A percentile compares a stretch with the other conserved stretches of the same genome.
These are phyloP conservation scores for Thymelicus acteon DNA, from an alignment of 2,888 invertebrate genomes.

Conservation along the genomic window DNA sequence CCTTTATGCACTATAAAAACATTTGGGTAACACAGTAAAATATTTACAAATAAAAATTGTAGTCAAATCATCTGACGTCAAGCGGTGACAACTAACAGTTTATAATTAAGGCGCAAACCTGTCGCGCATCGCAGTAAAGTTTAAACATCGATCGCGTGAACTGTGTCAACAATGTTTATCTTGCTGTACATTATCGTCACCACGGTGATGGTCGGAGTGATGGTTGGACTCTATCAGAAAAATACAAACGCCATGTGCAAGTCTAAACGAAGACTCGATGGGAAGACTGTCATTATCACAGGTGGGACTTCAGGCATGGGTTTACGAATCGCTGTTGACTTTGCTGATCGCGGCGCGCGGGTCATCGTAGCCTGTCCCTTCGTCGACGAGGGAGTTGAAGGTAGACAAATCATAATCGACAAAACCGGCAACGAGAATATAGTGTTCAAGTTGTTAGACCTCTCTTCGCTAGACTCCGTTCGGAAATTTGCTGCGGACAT, in stretches of 20 bases:
- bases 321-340: conserved; percentile 68
- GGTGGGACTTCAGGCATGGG: conserved; percentile 77
- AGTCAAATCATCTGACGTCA: neutral
- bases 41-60: neutral
- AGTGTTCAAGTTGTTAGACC: conserved; percentile 88
- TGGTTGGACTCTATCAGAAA: conserved; percentile 71
- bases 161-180: conserved; percentile 37
- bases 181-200: conserved; percentile 35
- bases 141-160: neutral
- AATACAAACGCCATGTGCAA: conserved; percentile 72
- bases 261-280: conserved; percentile 67
- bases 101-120: neutral
- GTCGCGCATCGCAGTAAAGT: neutral
- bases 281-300: conserved; percentile 70
- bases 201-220: conserved; percentile 37
- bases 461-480: conserved; percentile 90
- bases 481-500: conserved; percentile 92
- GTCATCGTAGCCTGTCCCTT: conserved; percentile 76
- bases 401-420: conserved; percentile 86
- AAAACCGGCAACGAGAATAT: conserved; percentile 88
- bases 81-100: neutral
- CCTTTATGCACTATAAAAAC: conserved; percentile 36
- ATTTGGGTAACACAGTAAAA: neutral
- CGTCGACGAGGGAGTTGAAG: conserved; percentile 64
- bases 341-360: conserved; percentile 70